Evolutionary conservation across 1,140 invertebrate genomes (phyloP).

Genomic region (Megathymus violae): DNA sequence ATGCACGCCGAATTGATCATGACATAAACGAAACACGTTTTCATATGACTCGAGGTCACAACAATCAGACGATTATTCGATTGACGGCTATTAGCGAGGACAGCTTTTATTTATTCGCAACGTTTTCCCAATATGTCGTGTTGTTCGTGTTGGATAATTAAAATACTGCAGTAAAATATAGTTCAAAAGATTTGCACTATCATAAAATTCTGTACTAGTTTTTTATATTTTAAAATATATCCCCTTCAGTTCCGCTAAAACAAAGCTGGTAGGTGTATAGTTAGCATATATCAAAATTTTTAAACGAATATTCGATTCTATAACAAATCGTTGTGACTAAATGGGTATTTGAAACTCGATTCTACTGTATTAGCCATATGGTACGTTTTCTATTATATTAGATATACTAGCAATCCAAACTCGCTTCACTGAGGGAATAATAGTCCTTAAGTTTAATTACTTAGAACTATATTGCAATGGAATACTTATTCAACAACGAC

Average conservation of each 20-base stretch:
- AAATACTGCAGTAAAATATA: conserved; percentile 33
- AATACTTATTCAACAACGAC: too few species aligned
- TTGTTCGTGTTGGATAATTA: conserved; percentile 33
- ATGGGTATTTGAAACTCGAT: background rate
- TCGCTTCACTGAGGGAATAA: too few species aligned
- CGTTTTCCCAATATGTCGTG: conserved; percentile 44
- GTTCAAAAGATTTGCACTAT: conserved; percentile 25
- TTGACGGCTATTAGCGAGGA: conserved; percentile 42
- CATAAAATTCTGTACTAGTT: conserved; percentile 18
- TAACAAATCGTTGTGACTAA: background rate
- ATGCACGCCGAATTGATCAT: conserved; percentile 16
- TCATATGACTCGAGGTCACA: conserved; percentile 27
- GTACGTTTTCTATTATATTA: too few species aligned
- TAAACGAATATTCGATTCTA: conserved; percentile 9
- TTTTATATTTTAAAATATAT: conserved; percentile 18
- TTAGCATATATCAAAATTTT: conserved; percentile 9
- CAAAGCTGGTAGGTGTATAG: conserved; percentile 5
- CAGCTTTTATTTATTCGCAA: conserved; percentile 55
- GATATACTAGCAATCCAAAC: too few species aligned
- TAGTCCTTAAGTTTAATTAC: too few species aligned
- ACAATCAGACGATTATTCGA: conserved; percentile 46
- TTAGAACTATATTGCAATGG: too few species aligned
- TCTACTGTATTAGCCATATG: too few species aligned
- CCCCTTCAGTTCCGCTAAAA: conserved; percentile 1
- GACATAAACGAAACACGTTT: conserved; percentile 22